phyloP scores from a whole-genome alignment of 1,140 invertebrate genomes.

The Danaus plexippus region DNA sequence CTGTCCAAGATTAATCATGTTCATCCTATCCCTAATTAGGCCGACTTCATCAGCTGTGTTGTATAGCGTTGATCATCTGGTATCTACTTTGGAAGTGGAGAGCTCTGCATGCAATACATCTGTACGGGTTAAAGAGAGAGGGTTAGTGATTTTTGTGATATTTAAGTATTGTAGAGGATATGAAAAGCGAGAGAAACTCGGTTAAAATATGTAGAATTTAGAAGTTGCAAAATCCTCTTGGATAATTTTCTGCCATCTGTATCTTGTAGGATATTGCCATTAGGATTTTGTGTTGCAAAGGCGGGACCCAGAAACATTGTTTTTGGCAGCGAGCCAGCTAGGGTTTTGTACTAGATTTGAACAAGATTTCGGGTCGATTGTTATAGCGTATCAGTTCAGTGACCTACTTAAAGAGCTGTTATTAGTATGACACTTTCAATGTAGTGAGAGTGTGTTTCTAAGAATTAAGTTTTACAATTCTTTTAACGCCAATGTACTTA shows the following conservation, averaged over 20 bases:
- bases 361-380: too few relatives aligned
- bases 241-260: neutral
- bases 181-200: too few relatives aligned
- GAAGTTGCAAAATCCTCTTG: neutral
- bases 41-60: slow-evolving; percentile 16
- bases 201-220: neutral
- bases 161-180: neutral
- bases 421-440: too few relatives aligned
- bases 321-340: slow-evolving; percentile 2
- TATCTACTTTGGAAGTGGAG: slow-evolving; percentile 18
- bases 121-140: slow-evolving; percentile 17
- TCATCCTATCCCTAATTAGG: slow-evolving; percentile 16
- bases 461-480: too few relatives aligned
- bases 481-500: too few relatives aligned
- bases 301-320: slow-evolving; percentile 9
- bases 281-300: slow-evolving; percentile 10
- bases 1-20: neutral
- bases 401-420: too few relatives aligned
- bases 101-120: slow-evolving; percentile 25
- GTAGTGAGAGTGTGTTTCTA: too few relatives aligned
- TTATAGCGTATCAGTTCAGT: too few relatives aligned
- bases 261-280: slow-evolving; percentile 10
- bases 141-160: slow-evolving; percentile 13
- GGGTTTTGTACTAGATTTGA: too few relatives aligned
- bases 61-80: slow-evolving; percentile 19